These are phyloP conservation scores for Xylocopa sonorina DNA, from an alignment of 1,140 invertebrate species.

Conservation along the genomic window DNA sequence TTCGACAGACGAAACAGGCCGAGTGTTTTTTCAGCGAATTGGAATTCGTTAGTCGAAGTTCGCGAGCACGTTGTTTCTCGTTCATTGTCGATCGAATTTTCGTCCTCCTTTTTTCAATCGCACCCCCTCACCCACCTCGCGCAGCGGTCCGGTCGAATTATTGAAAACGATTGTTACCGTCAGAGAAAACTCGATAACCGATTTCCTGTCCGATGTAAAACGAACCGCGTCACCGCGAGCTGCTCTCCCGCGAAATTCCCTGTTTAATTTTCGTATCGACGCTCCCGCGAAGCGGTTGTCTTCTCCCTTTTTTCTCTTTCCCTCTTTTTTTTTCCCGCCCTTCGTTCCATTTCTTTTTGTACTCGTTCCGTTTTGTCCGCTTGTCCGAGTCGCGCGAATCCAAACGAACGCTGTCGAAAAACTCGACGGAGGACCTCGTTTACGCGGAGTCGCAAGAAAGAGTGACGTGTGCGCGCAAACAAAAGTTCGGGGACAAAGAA, in stretches of 20 bases:
- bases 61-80: constrained; percentile 2
- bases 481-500: not conserved
- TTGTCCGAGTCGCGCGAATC: too few relatives aligned
- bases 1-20: not conserved
- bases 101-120: not conserved
- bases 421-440: not conserved
- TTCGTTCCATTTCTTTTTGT: too few relatives aligned
- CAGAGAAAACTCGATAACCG: constrained; percentile 24
- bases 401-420: too few relatives aligned
- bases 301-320: too few relatives aligned
- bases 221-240: constrained; percentile 6
- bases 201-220: constrained; percentile 28
- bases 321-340: not conserved
- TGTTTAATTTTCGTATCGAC: constrained; percentile 14
- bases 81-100: constrained; percentile 29
- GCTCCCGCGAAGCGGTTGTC: not conserved
- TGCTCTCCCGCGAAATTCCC: constrained; percentile 8
- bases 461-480: not conserved
- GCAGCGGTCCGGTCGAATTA: not conserved
- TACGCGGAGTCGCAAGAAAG: not conserved
- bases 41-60: constrained; percentile 20
- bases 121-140: not conserved
- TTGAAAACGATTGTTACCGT: constrained; percentile 13
- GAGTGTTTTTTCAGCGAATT: constrained; percentile 19
- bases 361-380: not conserved